phyloP scores from a whole-genome alignment of 2,888 invertebrate genomes.

The Hyalella azteca region DNA sequence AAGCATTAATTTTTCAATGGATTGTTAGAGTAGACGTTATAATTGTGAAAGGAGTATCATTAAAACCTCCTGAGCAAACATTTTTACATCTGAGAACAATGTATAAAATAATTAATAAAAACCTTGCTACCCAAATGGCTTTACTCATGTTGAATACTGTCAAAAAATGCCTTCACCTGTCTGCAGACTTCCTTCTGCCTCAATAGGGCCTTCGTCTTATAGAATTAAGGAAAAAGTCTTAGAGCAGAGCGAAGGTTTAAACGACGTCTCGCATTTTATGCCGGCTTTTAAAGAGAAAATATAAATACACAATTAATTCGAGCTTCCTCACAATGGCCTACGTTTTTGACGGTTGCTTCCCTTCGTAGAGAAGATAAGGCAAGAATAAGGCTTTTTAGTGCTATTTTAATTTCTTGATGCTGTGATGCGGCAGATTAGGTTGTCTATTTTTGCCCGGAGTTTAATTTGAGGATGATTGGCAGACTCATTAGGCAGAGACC shows the following conservation, averaged over 20 bases:
- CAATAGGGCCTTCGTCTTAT: no score
- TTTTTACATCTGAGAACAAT: no score
- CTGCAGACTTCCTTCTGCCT: no score
- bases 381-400: background rate
- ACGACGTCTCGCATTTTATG: background rate
- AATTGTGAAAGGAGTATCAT: no score
- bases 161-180: no score
- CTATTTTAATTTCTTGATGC: conserved; percentile 21
- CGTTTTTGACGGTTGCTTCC: conserved; percentile 13
- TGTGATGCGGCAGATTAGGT: conserved; percentile 35
- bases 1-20: no score
- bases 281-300: background rate
- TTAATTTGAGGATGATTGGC: conserved; percentile 32
- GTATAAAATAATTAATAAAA: no score
- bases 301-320: background rate
- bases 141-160: no score
- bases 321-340: conserved; percentile 15
- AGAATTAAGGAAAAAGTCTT: no score
- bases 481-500: conserved; percentile 22
- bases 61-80: no score
- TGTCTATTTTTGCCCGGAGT: conserved; percentile 1
- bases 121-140: no score
- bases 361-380: conserved; percentile 20
- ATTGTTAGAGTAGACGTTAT: no score
- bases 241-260: background rate